Evolutionary conservation across 2,113 vertebrate species (phyloP).

Genomic region (Eulemur macaco): DNA sequence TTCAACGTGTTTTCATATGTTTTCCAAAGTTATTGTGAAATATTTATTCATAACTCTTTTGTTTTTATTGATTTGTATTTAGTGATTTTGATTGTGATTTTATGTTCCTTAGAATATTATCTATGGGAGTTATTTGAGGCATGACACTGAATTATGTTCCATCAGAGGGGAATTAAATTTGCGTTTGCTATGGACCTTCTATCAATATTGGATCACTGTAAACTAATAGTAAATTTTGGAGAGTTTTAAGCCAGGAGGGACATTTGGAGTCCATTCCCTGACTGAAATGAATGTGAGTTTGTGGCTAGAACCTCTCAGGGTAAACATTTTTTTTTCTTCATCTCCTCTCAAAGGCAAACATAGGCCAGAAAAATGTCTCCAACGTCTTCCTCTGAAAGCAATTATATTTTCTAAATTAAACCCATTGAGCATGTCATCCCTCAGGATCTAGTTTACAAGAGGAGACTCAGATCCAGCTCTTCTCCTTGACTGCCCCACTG

Average conservation of each 20-base stretch:
- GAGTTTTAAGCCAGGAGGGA: not conserved
- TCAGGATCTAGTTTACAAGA: not conserved
- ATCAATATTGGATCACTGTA: not conserved
- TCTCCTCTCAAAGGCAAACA: not conserved
- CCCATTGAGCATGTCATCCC: not conserved
- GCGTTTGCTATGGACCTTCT: not conserved
- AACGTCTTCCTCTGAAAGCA: not conserved
- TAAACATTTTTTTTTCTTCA: not conserved
- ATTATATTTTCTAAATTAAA: slow-evolving; percentile 12
- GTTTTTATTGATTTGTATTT: not conserved
- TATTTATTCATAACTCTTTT: not conserved
- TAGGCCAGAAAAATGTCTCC: not conserved
- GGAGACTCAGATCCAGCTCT: not conserved
- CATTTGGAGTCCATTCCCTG: not conserved
- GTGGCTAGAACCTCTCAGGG: not conserved
- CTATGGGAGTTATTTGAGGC: not conserved
- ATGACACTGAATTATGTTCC: not conserved
- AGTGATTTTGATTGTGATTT: not conserved
- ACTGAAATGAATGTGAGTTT: not conserved
- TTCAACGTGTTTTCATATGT: not conserved
- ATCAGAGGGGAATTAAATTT: not conserved
- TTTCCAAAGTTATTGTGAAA: not conserved
- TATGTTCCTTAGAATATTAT: not conserved
- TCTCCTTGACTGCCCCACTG: not conserved
- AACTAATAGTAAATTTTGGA: not conserved